Percentiles rank a stretch among this genome's conserved stretches.
phyloP scores from a whole-genome alignment of 2,113 vertebrate genomes.

The Pelmatolapia mariae region DNA sequence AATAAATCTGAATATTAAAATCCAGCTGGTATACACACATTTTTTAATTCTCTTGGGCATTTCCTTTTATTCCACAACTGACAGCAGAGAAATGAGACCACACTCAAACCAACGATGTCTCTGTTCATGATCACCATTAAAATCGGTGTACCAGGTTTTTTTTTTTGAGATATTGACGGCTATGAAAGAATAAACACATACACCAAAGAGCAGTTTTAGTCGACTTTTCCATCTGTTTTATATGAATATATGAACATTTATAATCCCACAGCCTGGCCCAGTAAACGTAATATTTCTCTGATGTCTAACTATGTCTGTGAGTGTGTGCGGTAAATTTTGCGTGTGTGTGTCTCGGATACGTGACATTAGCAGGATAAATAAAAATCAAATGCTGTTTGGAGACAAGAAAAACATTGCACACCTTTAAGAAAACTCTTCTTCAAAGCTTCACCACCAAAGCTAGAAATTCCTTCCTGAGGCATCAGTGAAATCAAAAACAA shows the following conservation, averaged over 20 bases:
- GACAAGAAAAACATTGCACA: slow-evolving; percentile 50
- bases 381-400: slow-evolving; percentile 55
- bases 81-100: background rate
- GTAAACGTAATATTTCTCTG: slow-evolving; percentile 22
- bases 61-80: background rate
- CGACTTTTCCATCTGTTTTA: background rate
- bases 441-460: slow-evolving; percentile 61
- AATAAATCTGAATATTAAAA: background rate
- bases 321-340: background rate
- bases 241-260: slow-evolving; percentile 2
- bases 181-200: background rate
- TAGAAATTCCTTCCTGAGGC: slow-evolving; percentile 51
- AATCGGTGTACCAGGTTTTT: background rate
- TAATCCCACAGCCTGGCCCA: background rate
- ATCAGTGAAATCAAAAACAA: slow-evolving; percentile 55
- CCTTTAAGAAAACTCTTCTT: slow-evolving; percentile 62
- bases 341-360: background rate
- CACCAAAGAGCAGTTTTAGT: background rate
- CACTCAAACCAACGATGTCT: background rate
- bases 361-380: slow-evolving; percentile 47
- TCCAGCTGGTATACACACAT: background rate
- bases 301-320: background rate
- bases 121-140: background rate
- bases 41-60: background rate
- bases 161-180: background rate